These are phyloP conservation scores for Hyalella azteca DNA, from an alignment of 2,888 invertebrate genomes.

Conservation along the genomic window DNA sequence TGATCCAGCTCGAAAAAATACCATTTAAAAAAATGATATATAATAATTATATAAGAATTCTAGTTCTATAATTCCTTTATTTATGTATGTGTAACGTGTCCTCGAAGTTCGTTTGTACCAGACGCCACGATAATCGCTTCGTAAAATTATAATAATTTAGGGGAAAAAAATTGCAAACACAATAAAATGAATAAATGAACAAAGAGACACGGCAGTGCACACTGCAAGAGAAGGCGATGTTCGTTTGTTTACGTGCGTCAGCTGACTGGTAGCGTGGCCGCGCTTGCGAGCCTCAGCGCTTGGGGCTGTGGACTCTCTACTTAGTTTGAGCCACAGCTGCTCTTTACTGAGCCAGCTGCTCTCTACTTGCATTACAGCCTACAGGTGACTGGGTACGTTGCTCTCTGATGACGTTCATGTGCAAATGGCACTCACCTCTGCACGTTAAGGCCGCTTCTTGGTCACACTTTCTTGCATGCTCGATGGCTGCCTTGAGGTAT, in stretches of 20 bases:
- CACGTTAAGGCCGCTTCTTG: not conserved
- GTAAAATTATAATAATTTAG: too few species aligned
- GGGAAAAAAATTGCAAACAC: not conserved
- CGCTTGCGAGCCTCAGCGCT: not conserved
- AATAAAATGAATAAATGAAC: not conserved
- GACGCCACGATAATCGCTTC: too few species aligned
- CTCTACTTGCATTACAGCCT: not conserved
- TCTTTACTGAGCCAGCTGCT: constrained; percentile 4
- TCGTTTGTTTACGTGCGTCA: constrained; percentile 29
- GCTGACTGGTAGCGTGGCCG: constrained; percentile 13
- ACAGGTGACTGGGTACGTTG: constrained; percentile 23
- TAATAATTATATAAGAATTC: too few species aligned
- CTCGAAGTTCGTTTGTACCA: too few species aligned
- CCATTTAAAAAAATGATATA: too few species aligned
- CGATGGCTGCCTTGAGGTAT: too few species aligned
- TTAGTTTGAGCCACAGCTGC: not conserved
- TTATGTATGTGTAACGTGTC: too few species aligned
- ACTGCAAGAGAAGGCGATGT: not conserved
- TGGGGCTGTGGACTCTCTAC: not conserved
- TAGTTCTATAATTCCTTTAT: too few species aligned
- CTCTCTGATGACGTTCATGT: not conserved
- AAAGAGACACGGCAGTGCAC: not conserved
- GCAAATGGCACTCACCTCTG: constrained; percentile 5
- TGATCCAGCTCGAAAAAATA: too few species aligned
- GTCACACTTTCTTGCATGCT: not conserved